Evolutionary conservation across 2,888 invertebrate species (phyloP), one percentile per base, ranked within the genome.

Genomic region (Strigamia maritima): DNA sequence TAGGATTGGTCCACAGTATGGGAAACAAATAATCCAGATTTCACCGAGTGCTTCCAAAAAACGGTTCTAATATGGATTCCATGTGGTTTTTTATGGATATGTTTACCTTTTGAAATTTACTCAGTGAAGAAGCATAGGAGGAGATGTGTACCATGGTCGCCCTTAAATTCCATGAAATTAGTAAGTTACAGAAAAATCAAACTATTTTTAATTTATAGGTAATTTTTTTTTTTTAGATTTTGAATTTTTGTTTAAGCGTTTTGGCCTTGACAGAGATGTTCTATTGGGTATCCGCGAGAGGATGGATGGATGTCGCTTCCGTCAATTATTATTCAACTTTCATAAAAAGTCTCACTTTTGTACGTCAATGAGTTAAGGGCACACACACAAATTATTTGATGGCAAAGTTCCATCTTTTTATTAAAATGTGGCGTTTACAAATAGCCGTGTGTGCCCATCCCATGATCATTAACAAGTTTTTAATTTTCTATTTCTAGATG

Each of bases 201-300:
- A 31, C 54, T 19, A 38, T 2, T 76, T 79, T 77, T 40, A 92
- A 81, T 88, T 92, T 79, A 83, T 92, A 80, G 83, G 91, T 49
- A 90, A 93, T 89, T 90, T 94, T 81, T 81, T 94, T 79, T 86
- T 95, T 35, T n/a, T n/a, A n/a, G n/a, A n/a, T n/a, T n/a, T n/a
- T n/a, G n/a, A n/a, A n/a, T n/a, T 94, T 93, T 85, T 94, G 93
- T 85, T 92, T 94, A 83, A 91, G 92, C 49, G 95, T n/a, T n/a
- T n/a, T n/a, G n/a, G n/a, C n/a, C n/a, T n/a, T 60, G 60, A 2
- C 4, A 7, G 22, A 60, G 22, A 22, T 60, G 4, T 19, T 60
- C 12, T 60, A 60, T 22, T 19, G 22, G 54, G 54, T 54, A 16
- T 54, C 54, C 6, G 54, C 54, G 19, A 54, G 54, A 19, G 19